Evolutionary conservation across 2,888 invertebrate species (phyloP), one percentile per base, ranked within the genome.

Genomic region (Polymixis lichenea): DNA sequence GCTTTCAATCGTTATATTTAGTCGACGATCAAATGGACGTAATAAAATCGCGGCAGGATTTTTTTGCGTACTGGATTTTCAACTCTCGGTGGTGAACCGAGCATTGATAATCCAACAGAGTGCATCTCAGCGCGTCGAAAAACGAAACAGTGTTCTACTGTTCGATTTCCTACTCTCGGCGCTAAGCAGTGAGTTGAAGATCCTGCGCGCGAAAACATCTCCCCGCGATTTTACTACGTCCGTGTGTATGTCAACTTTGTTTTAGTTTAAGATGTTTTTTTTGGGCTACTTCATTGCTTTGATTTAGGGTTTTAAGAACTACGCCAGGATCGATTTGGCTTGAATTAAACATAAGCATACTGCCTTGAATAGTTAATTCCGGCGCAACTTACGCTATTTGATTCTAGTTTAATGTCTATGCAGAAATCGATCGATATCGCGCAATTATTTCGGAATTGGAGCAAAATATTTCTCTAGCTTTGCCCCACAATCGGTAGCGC

Each of bases 1-100:
- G 56, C n/a, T 71, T 49, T 38, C 46, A 60, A 49, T 49, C 28
- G 55, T 73, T 55, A 70, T 28, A 61, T 82, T 75, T 61, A 74
- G 67, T 11, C 11, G 43, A 46, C 11, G 43, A 13, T 11, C 11
- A 13, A 11, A 46, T 13, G 13, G 13, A 46, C 43, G 43, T 46
- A 11, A 46, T 11, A 46, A 46, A 46, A 46, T 46, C 43, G 43
- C 43, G 11, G 43, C 43, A 3, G 43, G 43, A 46, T 46, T 46
- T 46, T 46, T 46, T 11, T 13, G 11, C 11, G 43, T 11, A 46
- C 9, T 46, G 43, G 43, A 46, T 11, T 46, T 46, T 46, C 11
- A 46, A 46, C 11, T 46, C 43, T 46, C 43, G 43, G 43, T 46
- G 43, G 1, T 46, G 43, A 13, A 13, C 43, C 43, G 43, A 46